These are phyloP conservation scores for Nyctalus aviator DNA, from an alignment of 2,797 vertebrate species.

Conservation along the genomic window DNA sequence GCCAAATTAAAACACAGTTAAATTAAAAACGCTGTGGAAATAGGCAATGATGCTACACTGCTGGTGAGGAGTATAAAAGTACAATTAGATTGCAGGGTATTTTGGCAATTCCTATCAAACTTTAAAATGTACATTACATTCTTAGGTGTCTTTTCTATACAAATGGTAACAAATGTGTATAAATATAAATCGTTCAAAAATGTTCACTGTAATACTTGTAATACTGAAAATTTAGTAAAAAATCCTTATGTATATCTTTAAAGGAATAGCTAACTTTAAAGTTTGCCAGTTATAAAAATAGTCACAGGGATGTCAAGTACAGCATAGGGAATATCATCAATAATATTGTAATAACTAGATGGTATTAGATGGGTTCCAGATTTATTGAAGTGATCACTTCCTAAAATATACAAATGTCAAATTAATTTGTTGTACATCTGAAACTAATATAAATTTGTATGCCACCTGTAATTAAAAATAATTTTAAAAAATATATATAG, in stretches of 20 bases:
- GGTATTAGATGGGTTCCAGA: neutral
- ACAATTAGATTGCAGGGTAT: neutral
- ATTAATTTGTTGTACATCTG: neutral
- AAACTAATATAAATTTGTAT: neutral
- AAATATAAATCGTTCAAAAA: neutral
- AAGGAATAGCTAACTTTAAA: neutral
- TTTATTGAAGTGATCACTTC: neutral
- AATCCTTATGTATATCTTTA: neutral
- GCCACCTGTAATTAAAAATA: neutral
- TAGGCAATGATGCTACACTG: neutral
- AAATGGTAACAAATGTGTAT: neutral
- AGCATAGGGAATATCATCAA: neutral
- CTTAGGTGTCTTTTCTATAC: neutral
- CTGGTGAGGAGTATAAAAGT: neutral
- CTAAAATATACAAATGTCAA: neutral
- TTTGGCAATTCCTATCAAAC: neutral
- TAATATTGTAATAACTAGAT: neutral
- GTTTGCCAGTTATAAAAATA: neutral
- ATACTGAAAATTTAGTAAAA: neutral
- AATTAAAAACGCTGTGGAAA: neutral
- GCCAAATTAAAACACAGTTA: constrained; percentile 26
- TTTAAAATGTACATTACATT: neutral
- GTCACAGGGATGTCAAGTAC: neutral
- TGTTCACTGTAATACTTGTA: neutral
- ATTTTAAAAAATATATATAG: neutral